Evolutionary conservation across 2,113 vertebrate genomes (phyloP).

Genomic region (Rallus limicola): DNA sequence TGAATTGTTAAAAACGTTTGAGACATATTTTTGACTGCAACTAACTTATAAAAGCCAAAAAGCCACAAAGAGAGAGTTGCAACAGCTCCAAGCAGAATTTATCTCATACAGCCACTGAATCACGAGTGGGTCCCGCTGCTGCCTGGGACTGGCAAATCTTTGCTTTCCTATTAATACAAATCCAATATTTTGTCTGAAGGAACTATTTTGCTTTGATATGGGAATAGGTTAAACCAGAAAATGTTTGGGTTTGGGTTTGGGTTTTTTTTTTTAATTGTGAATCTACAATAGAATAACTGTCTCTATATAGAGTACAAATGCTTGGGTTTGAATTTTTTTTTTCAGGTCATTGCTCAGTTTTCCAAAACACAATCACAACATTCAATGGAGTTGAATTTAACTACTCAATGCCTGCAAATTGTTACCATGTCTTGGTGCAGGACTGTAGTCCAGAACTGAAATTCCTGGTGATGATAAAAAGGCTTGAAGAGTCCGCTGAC

Average conservation of each 20-base stretch:
- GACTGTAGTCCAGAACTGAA: slow-evolving; percentile 82
- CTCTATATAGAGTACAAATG: background rate
- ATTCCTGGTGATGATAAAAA: slow-evolving; percentile 82
- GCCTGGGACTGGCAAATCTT: background rate
- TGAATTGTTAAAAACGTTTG: background rate
- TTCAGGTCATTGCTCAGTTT: slow-evolving; percentile 55
- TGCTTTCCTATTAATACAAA: background rate
- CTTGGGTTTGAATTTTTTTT: background rate
- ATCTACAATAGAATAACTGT: background rate
- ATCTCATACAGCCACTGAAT: background rate
- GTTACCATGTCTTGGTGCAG: slow-evolving; percentile 81
- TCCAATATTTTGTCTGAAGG: background rate
- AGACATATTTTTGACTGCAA: background rate
- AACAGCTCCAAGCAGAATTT: background rate
- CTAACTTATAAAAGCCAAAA: background rate
- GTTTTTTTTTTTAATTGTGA: background rate
- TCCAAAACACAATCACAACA: slow-evolving; percentile 63
- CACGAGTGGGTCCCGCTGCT: background rate
- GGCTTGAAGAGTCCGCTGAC: slow-evolving; percentile 40
- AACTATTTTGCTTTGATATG: background rate
- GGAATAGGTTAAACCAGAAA: background rate
- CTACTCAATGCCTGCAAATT: slow-evolving; percentile 77
- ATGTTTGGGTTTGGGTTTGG: no score
- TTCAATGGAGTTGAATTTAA: slow-evolving; percentile 76
- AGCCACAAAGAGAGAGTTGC: background rate